Conservation (phyloP, 2,113 vertebrate genomes). For the Toxotes chatareus region DNA sequence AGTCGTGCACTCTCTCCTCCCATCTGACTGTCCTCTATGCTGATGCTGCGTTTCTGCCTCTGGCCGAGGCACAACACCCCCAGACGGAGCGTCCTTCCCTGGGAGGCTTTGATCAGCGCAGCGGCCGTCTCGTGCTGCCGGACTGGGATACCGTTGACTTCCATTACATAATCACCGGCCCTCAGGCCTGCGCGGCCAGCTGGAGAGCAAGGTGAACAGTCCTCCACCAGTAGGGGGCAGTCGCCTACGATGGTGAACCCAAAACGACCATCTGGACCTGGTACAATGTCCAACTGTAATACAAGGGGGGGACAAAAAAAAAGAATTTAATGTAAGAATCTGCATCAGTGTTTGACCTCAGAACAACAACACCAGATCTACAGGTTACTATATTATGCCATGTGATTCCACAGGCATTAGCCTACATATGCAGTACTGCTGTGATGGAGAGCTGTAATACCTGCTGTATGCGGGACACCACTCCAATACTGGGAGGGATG, state of each 20-base stretch:
- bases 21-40: conserved; percentile 71
- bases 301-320: neutral
- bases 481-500: conserved; percentile 96
- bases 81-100: conserved; percentile 81
- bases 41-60: conserved; percentile 75
- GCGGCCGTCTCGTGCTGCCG: conserved; percentile 81
- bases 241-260: conserved; percentile 87
- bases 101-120: conserved; percentile 83
- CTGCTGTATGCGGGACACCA: conserved; percentile 90
- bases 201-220: conserved; percentile 85
- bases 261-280: conserved; percentile 81
- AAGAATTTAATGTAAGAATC: neutral
- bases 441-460: conserved; percentile 54
- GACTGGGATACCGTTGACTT: conserved; percentile 88
- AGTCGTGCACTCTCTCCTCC: conserved; percentile 66
- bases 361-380: neutral
- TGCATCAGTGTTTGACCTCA: neutral
- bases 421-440: neutral
- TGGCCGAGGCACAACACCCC: conserved; percentile 87
- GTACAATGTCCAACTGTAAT: conserved; percentile 82
- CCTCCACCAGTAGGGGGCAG: conserved; percentile 87
- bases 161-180: conserved; percentile 89
- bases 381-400: neutral
- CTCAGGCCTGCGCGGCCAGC: conserved; percentile 86
- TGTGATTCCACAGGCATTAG: neutral